Base-by-base conservation (phyloP, 2,113 vertebrate genomes). In the Anoplopoma fimbria region DNA sequence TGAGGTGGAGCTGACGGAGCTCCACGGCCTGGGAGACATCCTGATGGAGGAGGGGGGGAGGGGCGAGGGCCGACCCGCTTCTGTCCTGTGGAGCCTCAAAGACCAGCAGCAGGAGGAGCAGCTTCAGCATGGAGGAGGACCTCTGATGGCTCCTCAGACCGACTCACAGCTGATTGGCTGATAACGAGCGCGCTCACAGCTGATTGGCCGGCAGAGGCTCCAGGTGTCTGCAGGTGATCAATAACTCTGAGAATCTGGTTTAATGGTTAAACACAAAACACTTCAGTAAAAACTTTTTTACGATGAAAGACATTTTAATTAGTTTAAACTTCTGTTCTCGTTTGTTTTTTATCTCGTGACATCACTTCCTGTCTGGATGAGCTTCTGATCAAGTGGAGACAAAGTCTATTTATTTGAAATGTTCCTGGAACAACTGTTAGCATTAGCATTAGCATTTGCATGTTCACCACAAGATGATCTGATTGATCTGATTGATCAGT, bases 111-210 rank as follows among this genome's bases (percentile, higher is more conserved):
- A 89, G 93, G 55, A 93, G 95, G 65, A 96, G 96, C 93, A 97
- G 96, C 91, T 96, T 96, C 89, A 97, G 96, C 92, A 97, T 97
- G 96, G 96, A 97, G 85, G 96, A 97, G n/a, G 96, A 97, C 76
- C 75, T 89, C 71, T 92, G 89, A 93, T 25, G 49, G 7, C 21
- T 2, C 12, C 42, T 15, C 42, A 29, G 57, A 31, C 27, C 29
- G 10, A 15, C n/a, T n/a, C n/a, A n/a, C 23, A n/a, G 61, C 33
- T 4, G 34, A 63, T 63, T 38, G 61, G 33, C 61, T 19, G 10
- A 61, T 8, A 31, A 29, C 9, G 2, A 21, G 9, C 13, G 17
- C 9, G 8, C 58, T 61, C 1, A 8, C 29, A 33, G 58, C 58
- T 33, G 29, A 61, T 61, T 61, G 58, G 58, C 29, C 19, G 15